Evolutionary conservation across 2,797 vertebrate species (phyloP).

Genomic region (Lemur catta): DNA sequence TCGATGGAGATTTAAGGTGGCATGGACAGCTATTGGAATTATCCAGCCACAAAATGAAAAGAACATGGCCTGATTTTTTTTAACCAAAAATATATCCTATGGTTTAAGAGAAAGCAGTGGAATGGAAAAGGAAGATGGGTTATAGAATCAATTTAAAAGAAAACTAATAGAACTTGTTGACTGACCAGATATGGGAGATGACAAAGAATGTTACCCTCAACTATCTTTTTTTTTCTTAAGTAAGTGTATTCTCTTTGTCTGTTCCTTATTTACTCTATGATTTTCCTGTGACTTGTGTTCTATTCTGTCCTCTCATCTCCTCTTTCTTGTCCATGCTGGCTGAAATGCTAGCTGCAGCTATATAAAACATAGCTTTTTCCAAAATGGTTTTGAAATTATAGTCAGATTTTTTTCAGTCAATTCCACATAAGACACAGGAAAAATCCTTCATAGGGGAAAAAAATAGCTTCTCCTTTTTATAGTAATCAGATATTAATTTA

Average conservation of each 20-base stretch:
- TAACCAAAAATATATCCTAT: background rate
- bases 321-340: background rate
- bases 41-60: background rate
- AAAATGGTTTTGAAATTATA: background rate
- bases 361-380: background rate
- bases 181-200: background rate
- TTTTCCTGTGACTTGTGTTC: background rate
- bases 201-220: background rate
- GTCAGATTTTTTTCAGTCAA: background rate
- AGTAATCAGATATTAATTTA: background rate
- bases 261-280: background rate
- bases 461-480: constrained; percentile 1
- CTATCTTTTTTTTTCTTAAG: background rate
- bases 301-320: background rate
- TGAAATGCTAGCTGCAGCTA: background rate
- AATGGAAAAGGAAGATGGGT: background rate
- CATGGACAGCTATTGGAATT: background rate
- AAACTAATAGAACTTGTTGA: background rate
- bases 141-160: constrained; percentile 9
- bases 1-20: background rate
- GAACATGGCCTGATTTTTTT: background rate
- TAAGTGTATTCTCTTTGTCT: background rate
- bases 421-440: background rate
- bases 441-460: background rate
- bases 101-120: background rate